Percentiles rank a stretch among this genome's conserved stretches.
Conservation (phyloP, 2,888 invertebrate genomes). For the Nemoura dubitans region DNA sequence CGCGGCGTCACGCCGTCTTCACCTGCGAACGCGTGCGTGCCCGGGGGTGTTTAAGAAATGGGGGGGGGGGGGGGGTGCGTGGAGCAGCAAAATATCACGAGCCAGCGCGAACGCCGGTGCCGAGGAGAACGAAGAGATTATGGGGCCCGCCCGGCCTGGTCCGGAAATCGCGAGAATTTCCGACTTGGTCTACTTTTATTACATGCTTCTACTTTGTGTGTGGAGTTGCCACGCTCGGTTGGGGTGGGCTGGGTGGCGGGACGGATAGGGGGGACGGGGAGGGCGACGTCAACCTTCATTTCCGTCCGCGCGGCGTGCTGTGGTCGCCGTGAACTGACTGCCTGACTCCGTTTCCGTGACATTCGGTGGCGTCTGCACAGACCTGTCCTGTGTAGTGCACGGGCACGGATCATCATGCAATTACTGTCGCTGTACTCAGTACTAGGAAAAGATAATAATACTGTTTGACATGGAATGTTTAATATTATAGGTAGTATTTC, state of each 20-base stretch:
- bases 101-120: too few species aligned
- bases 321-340: background rate
- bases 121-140: too few species aligned
- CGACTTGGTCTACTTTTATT: constrained; percentile 34
- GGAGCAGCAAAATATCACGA: too few species aligned
- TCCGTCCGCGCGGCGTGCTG: background rate
- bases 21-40: too few species aligned
- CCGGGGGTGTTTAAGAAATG: too few species aligned
- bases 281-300: constrained; percentile 7
- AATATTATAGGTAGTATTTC: too few species aligned
- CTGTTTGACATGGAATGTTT: background rate
- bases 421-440: background rate
- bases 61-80: too few species aligned
- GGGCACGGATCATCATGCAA: background rate
- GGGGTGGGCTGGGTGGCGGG: background rate
- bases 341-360: background rate
- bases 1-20: too few species aligned
- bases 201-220: constrained; percentile 18
- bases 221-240: background rate
- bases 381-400: background rate
- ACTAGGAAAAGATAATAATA: background rate
- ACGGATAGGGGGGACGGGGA: too few species aligned
- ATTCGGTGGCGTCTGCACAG: background rate
- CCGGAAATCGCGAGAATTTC: constrained; percentile 36
- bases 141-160: background rate